Conservation (phyloP, 2,888 invertebrate genomes). For the Corbicula japonica region DNA sequence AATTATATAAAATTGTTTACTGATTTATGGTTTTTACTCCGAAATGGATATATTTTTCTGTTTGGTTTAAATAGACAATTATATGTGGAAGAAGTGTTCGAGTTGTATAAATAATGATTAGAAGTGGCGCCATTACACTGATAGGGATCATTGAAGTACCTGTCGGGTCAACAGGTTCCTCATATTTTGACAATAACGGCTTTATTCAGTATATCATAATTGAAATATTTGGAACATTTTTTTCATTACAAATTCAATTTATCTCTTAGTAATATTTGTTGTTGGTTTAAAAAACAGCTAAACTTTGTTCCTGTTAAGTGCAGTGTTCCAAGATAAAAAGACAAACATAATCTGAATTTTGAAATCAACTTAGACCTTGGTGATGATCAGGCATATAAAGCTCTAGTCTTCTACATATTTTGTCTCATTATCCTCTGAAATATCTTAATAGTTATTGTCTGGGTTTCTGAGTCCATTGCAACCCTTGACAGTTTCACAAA, state of each 20-base stretch:
- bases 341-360: too few species aligned
- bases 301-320: background rate
- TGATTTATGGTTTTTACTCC: too few species aligned
- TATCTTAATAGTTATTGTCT: too few species aligned
- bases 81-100: constrained; percentile 19
- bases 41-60: too few species aligned
- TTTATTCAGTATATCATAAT: constrained; percentile 10
- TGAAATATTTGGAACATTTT: constrained; percentile 10
- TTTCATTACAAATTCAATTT: too few species aligned
- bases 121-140: constrained; percentile 41
- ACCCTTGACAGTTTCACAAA: too few species aligned
- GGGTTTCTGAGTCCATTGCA: too few species aligned
- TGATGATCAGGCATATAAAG: too few species aligned
- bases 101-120: constrained; percentile 36
- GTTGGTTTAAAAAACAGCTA: background rate
- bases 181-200: constrained; percentile 7
- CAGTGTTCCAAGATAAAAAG: background rate
- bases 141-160: constrained; percentile 28
- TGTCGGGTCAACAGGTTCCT: constrained; percentile 15
- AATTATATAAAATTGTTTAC: too few species aligned
- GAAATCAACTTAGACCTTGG: too few species aligned
- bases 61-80: constrained; percentile 21
- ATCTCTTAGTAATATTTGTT: constrained; percentile 5
- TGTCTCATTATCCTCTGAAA: too few species aligned
- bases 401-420: too few species aligned